Base-by-base conservation (phyloP, 2,113 vertebrate genomes). In the Hiodon tergisus region DNA sequence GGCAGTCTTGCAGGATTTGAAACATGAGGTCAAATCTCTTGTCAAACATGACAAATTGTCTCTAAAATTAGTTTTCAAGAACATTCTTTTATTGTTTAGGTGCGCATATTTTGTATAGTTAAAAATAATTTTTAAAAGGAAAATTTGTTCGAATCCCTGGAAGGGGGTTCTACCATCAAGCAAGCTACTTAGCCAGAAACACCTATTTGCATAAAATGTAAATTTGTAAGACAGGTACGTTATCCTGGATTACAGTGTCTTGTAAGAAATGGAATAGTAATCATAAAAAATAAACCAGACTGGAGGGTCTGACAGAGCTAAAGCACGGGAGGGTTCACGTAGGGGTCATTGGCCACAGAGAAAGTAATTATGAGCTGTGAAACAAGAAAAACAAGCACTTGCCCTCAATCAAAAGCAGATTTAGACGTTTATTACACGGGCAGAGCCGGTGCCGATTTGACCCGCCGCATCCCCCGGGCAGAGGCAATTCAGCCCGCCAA, bases 301-400 rank as follows among this genome's bases (percentile, higher is more conserved):
- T 48, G 63, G 16, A 46, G 62, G 17, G 62, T 8, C 31, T 5
- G 1, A 5, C 31, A 66, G 63, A 47, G 63, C 10, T 2, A 2
- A 16, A 1, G 48, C 63, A 48, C 48, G 31, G 46, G 63, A 66
- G n/a, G n/a, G 54, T 50, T 82, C 72, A 50, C 71, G 58, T 31
- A 78, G 52, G 75, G 76, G 71, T 67, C 48, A 75, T 62, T 65
- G 51, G 71, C 60, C 31, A 8, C 59, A 51, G 14, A 62, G 63
- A 6, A 47, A 46, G 9, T 78, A 57, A 75, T 79, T 82, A 72
- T 76, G 67, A 72, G 75, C 72, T 14, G 0, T 82, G 83, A 76
- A 81, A 79, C 60, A 76, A 48, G n/a, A 60, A 79, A 77, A 77
- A 81, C 80, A 79, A 75, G 73, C 47, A 14, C 58, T 59, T 55